Percentiles rank a stretch among this genome's conserved stretches.
Conservation (phyloP, 30 jellyfish, hydroid and myxozoan genomes). For the Hydra vulgaris region DNA sequence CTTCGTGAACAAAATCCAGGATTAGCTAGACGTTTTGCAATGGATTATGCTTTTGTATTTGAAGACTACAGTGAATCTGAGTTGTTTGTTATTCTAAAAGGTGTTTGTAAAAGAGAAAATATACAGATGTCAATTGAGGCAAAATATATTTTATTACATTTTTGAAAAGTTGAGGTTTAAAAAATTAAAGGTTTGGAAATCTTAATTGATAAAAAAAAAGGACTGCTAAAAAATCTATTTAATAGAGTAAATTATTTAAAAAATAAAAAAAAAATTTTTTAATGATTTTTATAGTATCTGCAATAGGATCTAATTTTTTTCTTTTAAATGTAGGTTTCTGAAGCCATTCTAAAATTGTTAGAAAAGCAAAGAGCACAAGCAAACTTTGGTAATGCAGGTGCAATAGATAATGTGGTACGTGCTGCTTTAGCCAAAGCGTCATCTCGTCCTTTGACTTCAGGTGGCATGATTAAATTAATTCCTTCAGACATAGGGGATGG, state of each 20-base stretch:
- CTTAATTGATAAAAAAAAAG: too few species aligned
- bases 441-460: constrained; percentile 8
- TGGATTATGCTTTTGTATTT: constrained; percentile 11
- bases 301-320: neutral
- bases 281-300: too few species aligned
- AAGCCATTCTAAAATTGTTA: neutral
- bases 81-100: neutral
- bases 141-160: too few species aligned
- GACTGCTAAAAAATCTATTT: too few species aligned
- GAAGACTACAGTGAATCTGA: constrained; percentile 11
- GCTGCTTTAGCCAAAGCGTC: constrained; percentile 24
- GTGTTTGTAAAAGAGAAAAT: constrained; percentile 13
- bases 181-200: too few species aligned
- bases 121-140: constrained; percentile 3
- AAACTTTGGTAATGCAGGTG: constrained; percentile 26
- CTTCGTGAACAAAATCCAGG: constrained; percentile 26
- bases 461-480: neutral
- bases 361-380: constrained; percentile 21
- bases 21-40: constrained; percentile 12
- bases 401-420: constrained; percentile 19
- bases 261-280: too few species aligned
- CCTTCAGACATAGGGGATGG: constrained; percentile 7
- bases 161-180: too few species aligned
- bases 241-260: too few species aligned
- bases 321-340: neutral